phyloP scores from a whole-genome alignment of 2,797 vertebrate genomes.

The Taenioides sp. region DNA sequence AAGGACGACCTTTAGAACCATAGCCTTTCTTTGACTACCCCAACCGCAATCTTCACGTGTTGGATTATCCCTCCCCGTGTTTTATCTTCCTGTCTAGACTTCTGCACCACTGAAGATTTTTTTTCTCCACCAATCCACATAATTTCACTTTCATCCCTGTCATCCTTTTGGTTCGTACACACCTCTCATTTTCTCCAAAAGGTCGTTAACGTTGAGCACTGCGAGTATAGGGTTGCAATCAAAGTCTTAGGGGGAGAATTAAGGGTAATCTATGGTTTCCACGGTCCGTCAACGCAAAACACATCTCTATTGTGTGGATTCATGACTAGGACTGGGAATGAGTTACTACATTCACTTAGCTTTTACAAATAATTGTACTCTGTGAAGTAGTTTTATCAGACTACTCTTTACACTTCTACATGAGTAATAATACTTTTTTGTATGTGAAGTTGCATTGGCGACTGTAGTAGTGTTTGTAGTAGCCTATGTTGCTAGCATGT shows the following conservation, averaged over 20 bases:
- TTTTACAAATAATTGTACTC: background rate
- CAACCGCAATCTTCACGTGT: constrained; percentile 26
- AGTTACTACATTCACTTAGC: background rate
- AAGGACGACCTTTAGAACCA: constrained; percentile 21
- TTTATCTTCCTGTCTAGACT: constrained; percentile 39
- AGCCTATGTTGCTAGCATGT: too few relatives aligned
- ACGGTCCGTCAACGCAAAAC: constrained; percentile 45
- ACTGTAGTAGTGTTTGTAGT: too few relatives aligned
- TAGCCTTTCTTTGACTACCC: constrained; percentile 44
- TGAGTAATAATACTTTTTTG: background rate
- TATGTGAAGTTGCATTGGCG: too few relatives aligned
- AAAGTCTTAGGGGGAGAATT: constrained; percentile 37
- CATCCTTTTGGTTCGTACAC: constrained; percentile 40
- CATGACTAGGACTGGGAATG: constrained; percentile 5
- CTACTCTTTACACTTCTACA: background rate
- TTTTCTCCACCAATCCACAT: constrained; percentile 22
- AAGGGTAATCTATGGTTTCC: constrained; percentile 35
- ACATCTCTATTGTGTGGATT: constrained; percentile 25
- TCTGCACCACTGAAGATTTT: constrained; percentile 35
- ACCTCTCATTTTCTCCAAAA: constrained; percentile 39
- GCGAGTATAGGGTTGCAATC: constrained; percentile 42
- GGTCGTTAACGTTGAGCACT: constrained; percentile 40
- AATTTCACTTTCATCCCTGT: constrained; percentile 45
- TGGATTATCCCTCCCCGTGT: constrained; percentile 34
- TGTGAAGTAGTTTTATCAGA: background rate